Evolutionary conservation across 2,888 invertebrate genomes (phyloP).

Genomic region (Vesta saturnalis): DNA sequence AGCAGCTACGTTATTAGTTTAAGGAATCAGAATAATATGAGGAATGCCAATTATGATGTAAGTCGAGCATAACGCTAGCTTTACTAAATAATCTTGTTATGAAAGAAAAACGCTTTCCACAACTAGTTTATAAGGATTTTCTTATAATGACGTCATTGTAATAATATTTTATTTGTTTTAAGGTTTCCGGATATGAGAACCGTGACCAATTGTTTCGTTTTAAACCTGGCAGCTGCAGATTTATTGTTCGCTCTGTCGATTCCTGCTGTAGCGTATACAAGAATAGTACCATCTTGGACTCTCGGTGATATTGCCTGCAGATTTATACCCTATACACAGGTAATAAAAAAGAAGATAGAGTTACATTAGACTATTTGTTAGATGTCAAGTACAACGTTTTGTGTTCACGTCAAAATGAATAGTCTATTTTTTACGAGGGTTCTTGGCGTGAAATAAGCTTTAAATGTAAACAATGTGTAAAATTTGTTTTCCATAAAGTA

Average conservation of each 20-base stretch:
- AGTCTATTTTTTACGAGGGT: background rate
- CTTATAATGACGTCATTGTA: too few species aligned
- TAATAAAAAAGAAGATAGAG: constrained; percentile 46
- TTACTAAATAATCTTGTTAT: too few species aligned
- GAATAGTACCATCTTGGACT: constrained; percentile 65
- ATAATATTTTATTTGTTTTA: constrained; percentile 39
- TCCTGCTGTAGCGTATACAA: constrained; percentile 65
- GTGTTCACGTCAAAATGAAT: background rate
- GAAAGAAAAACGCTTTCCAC: too few species aligned
- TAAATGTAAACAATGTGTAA: background rate
- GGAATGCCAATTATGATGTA: too few species aligned
- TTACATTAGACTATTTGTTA: background rate
- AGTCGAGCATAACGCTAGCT: too few species aligned
- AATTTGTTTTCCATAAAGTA: background rate
- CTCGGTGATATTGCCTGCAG: constrained; percentile 65
- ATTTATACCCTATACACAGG: constrained; percentile 67
- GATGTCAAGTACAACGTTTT: background rate
- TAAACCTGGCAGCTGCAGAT: constrained; percentile 73
- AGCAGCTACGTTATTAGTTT: too few species aligned
- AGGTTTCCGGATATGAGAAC: constrained; percentile 65
- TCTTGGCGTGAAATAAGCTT: too few species aligned
- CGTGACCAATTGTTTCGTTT: constrained; percentile 67
- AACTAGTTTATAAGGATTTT: too few species aligned
- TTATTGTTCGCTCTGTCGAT: constrained; percentile 67
- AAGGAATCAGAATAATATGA: too few species aligned